A percentile compares a stretch with the other conserved stretches of the same genome.
Evolutionary conservation across 2,797 vertebrate genomes (phyloP).

Genomic region (Pseudochromis fuscus): DNA sequence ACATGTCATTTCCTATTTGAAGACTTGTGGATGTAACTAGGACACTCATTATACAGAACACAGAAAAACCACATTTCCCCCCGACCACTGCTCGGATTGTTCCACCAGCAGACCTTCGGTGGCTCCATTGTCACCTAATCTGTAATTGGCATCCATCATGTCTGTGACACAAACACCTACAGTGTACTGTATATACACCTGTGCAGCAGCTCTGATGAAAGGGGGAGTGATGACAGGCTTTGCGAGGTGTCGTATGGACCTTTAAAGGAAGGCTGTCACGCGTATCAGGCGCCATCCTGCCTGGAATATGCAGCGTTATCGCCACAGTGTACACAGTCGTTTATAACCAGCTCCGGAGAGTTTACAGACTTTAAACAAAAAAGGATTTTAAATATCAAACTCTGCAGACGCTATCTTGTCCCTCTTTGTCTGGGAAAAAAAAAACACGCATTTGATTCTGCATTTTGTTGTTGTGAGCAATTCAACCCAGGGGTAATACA

Average conservation of each 20-base stretch:
- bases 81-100: slow-evolving; percentile 62
- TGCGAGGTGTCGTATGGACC: slow-evolving; percentile 37
- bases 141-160: slow-evolving; percentile 69
- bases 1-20: slow-evolving; percentile 85
- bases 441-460: slow-evolving; percentile 66
- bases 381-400: slow-evolving; percentile 43
- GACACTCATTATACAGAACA: slow-evolving; percentile 82
- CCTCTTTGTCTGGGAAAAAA: slow-evolving; percentile 46
- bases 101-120: slow-evolving; percentile 61
- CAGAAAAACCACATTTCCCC: slow-evolving; percentile 62
- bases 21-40: slow-evolving; percentile 78
- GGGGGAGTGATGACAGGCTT: slow-evolving; percentile 51
- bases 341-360: slow-evolving; percentile 24
- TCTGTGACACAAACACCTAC: slow-evolving; percentile 34
- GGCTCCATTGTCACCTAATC: slow-evolving; percentile 63
- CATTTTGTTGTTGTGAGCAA: slow-evolving; percentile 67
- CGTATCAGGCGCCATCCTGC: slow-evolving; percentile 23
- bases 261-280: slow-evolving; percentile 50
- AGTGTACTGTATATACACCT: slow-evolving; percentile 36
- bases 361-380: slow-evolving; percentile 37
- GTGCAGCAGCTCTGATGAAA: slow-evolving; percentile 46
- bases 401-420: slow-evolving; percentile 47
- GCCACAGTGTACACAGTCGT: not conserved
- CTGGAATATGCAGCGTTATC: slow-evolving; percentile 35
- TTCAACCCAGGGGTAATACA: slow-evolving; percentile 76